Conservation (phyloP, 2,113 vertebrate genomes). For the Orycteropus afer region DNA sequence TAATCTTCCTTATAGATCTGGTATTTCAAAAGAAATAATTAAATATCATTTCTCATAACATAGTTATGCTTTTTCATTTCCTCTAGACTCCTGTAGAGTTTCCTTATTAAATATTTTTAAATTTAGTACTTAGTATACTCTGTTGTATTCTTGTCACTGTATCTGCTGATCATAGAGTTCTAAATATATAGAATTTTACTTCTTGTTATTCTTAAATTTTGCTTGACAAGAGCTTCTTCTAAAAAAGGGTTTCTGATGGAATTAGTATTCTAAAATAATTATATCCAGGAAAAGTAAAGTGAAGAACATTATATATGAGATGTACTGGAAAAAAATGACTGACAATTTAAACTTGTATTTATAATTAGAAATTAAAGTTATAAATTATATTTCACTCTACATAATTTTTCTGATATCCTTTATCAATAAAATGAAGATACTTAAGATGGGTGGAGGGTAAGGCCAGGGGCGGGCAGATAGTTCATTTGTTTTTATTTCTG, state of each 20-base stretch:
- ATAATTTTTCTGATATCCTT: background rate
- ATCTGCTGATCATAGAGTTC: background rate
- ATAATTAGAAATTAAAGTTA: background rate
- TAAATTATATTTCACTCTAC: background rate
- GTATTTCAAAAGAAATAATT: constrained; percentile 31
- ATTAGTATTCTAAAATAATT: constrained; percentile 40
- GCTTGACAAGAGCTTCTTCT: background rate
- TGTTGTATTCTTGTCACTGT: background rate
- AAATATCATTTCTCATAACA: background rate
- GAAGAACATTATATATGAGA: background rate
- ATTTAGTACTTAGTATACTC: background rate
- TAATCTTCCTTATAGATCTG: background rate
- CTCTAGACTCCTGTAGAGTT: background rate
- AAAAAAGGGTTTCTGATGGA: background rate
- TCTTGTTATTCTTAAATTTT: constrained; percentile 27
- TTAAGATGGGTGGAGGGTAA: background rate
- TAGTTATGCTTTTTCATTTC: constrained; percentile 13
- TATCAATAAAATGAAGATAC: background rate
- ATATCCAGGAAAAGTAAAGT: background rate
- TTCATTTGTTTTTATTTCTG: background rate
- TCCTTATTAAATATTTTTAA: background rate
- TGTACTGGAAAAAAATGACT: background rate
- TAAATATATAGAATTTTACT: background rate
- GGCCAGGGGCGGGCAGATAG: background rate
- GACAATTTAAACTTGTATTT: background rate